Conservation (phyloP, 2,113 vertebrate species). For the Leptocoma aspasia region DNA sequence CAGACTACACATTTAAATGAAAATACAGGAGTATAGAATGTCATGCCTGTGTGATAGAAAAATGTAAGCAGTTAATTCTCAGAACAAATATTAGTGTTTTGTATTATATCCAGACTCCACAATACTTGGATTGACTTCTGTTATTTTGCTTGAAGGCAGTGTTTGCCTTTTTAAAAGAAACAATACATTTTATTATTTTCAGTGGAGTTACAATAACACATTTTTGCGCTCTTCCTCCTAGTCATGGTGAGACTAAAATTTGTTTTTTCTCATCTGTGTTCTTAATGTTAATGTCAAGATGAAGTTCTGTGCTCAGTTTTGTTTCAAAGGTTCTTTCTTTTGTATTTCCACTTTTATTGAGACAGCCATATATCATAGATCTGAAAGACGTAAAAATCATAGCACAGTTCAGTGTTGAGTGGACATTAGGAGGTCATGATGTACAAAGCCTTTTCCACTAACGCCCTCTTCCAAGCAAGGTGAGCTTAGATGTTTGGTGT, state of each 20-base stretch:
- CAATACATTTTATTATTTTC: neutral
- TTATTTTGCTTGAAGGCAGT: constrained; percentile 19
- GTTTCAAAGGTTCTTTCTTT: neutral
- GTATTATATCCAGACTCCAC: constrained; percentile 7
- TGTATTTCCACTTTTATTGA: neutral
- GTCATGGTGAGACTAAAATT: neutral
- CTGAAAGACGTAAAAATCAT: neutral
- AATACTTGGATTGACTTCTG: neutral
- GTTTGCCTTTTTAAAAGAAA: constrained; percentile 9
- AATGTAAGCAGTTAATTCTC: constrained; percentile 21
- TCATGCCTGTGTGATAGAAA: neutral
- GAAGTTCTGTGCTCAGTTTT: neutral
- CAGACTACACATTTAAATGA: neutral
- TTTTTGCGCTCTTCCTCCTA: neutral
- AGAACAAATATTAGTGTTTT: constrained; percentile 34
- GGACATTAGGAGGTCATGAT: neutral
- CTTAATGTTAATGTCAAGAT: neutral
- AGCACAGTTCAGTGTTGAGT: neutral
- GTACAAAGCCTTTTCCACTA: neutral
- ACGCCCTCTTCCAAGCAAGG: neutral
- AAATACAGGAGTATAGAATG: neutral
- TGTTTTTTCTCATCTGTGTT: neutral
- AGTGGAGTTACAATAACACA: neutral
- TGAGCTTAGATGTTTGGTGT: neutral
- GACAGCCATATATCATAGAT: neutral